Evolutionary conservation across 2,888 invertebrate genomes (phyloP).

Genomic region (Limnephilus auricula): DNA sequence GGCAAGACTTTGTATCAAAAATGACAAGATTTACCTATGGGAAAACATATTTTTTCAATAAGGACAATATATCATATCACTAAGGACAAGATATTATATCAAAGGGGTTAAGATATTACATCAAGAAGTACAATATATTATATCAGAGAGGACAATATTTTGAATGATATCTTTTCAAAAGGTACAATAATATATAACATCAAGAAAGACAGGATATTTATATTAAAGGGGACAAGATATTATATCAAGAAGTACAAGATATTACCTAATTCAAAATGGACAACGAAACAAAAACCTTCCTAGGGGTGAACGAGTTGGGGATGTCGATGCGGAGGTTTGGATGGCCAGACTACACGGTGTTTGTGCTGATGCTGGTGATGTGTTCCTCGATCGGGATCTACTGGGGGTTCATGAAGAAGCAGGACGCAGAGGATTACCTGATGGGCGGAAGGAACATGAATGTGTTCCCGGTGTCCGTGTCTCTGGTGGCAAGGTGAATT

Average conservation of each 20-base stretch:
- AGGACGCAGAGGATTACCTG: conserved; percentile 84
- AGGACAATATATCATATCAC: no score
- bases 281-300: background rate
- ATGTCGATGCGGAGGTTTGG: conserved; percentile 71
- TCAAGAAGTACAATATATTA: background rate
- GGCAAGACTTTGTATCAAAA: no score
- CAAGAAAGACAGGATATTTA: background rate
- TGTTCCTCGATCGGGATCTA: conserved; percentile 88
- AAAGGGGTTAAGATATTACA: background rate
- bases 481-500: conserved; percentile 86
- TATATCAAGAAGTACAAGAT: background rate
- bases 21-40: no score
- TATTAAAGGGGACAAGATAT: background rate
- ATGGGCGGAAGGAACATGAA: conserved; percentile 90
- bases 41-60: no score
- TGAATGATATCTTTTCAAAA: no score
- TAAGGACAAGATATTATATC: no score
- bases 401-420: conserved; percentile 85
- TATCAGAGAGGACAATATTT: no score
- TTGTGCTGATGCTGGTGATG: conserved; percentile 82
- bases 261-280: conserved; percentile 40
- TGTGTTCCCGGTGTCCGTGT: conserved; percentile 87
- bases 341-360: conserved; percentile 82
- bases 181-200: no score
- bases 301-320: conserved; percentile 55